Conservation (phyloP, 2,797 vertebrate species). For the Gallinago stenura region DNA sequence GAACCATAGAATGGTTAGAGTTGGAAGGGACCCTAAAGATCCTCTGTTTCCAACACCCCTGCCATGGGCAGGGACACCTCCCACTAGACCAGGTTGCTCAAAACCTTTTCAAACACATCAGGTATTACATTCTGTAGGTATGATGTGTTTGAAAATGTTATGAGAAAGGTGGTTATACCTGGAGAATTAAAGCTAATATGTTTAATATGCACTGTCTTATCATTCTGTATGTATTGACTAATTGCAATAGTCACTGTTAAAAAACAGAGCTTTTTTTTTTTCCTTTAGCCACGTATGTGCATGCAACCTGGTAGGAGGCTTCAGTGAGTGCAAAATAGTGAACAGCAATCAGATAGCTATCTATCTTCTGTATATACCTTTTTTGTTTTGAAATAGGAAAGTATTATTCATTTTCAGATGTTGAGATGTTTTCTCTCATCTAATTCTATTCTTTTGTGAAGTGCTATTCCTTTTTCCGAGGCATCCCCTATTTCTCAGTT, state of each 20-base stretch:
- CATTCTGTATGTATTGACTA: neutral
- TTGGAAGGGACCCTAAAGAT: too few species aligned
- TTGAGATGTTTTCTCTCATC: neutral
- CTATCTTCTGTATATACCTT: neutral
- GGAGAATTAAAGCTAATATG: neutral
- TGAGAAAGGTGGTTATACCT: neutral
- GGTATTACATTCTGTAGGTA: too few species aligned
- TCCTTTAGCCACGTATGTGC: rapidly evolving
- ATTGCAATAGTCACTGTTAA: neutral
- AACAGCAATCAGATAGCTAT: neutral
- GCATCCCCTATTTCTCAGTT: neutral
- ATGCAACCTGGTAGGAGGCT: neutral
- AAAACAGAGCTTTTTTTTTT: neutral
- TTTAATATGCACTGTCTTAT: neutral
- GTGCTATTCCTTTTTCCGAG: neutral
- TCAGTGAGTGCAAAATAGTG: neutral
- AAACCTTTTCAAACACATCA: too few species aligned
- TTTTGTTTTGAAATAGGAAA: neutral
- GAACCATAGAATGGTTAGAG: too few species aligned
- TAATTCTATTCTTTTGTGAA: neutral
- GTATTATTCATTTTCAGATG: neutral
- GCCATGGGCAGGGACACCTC: too few species aligned
- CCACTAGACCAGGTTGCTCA: too few species aligned
- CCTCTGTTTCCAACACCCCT: too few species aligned
- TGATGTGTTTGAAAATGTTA: neutral